Base-by-base conservation (phyloP, 64 coral and sea anemone species). In the Cladopsammia gracilis region DNA sequence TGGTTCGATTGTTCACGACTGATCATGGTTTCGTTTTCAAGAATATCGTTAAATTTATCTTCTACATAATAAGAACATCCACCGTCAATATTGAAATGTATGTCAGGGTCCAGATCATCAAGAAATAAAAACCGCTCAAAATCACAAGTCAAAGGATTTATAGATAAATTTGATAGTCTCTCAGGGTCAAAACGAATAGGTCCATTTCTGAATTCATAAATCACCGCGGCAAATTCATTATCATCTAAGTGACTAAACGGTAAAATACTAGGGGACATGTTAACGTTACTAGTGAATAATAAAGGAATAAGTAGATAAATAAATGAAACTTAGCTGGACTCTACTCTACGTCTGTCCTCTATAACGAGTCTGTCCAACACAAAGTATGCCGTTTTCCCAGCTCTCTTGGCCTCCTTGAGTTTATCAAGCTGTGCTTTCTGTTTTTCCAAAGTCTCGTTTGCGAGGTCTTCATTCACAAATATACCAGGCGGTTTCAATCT, bases 341-440 rank as follows among this genome's bases (percentile, higher is more conserved):
- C 42, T 76, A 43, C 3, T 44, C 15, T 46, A 50, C 15, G 22
- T 76, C 42, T 76, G n/a, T 42, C 50, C 50, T 79, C 51, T 73
- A 49, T 90, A n/a, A 78, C 12, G 0, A 78, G 57, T 50, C 62
- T 92, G 79, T 82, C 78, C 60, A 73, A 48, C 3, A 83, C 25
- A 57, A 91, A 91, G 65, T 85, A 92, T 2, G 79, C 90, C 18
- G 83, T 85, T 12, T 83, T 85, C 69, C 89, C 77, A 18, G 75
- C 88, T 44, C 78, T 47, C 65, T 24, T 90, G 19, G 60, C 88
- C 25, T 78, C 25, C 64, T 46, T 64, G 10, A 91, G 76, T 19
- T 82, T 82, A 1, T 75, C 61, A 69, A 82, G 10, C 70, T 82
- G 89, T 10, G 62, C 43, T 9, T 46, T 62, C 9, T 54, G 52